These are phyloP conservation scores for Agyllia agylla DNA, from an alignment of 2,888 invertebrate species.

Conservation along the genomic window DNA sequence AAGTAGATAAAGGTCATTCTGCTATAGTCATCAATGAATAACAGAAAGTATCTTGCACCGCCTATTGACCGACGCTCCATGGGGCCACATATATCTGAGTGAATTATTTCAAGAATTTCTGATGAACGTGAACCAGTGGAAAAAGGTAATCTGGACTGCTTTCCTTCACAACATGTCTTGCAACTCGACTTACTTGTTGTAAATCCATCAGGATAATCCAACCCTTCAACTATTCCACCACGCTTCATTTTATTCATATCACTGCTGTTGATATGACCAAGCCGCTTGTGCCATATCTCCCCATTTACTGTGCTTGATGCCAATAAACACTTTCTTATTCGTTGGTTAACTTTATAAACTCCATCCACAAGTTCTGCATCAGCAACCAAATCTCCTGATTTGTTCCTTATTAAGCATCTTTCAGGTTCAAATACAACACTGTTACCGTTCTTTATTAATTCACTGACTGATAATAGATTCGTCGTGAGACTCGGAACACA, in stretches of 20 bases:
- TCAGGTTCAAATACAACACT: slow-evolving; percentile 38
- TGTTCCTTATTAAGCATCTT: slow-evolving; percentile 13
- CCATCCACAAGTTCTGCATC: slow-evolving; percentile 23
- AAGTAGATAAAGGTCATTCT: neutral
- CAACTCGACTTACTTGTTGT: slow-evolving; percentile 44
- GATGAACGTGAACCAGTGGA: neutral
- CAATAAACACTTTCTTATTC: neutral
- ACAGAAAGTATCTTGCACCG: neutral
- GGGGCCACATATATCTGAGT: neutral
- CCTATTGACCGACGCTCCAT: neutral
- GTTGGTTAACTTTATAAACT: slow-evolving; percentile 32
- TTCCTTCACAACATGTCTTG: slow-evolving; percentile 70
- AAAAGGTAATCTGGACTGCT: slow-evolving; percentile 72
- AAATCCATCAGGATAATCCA: slow-evolving; percentile 34
- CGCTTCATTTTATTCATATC: slow-evolving; percentile 58
- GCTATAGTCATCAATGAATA: neutral
- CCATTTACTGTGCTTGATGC: neutral
- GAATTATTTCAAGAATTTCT: neutral
- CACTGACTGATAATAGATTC: slow-evolving; percentile 71
- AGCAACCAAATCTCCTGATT: slow-evolving; percentile 19
- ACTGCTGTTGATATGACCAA: slow-evolving; percentile 55
- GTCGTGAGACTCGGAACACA: slow-evolving; percentile 73
- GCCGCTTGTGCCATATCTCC: slow-evolving; percentile 45
- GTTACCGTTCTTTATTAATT: slow-evolving; percentile 50
- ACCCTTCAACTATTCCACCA: slow-evolving; percentile 58